A percentile compares a stretch with the other conserved stretches of the same genome.
phyloP scores from a whole-genome alignment of 2,797 vertebrate genomes.

The Ctenochaetus hawaiiensis region DNA sequence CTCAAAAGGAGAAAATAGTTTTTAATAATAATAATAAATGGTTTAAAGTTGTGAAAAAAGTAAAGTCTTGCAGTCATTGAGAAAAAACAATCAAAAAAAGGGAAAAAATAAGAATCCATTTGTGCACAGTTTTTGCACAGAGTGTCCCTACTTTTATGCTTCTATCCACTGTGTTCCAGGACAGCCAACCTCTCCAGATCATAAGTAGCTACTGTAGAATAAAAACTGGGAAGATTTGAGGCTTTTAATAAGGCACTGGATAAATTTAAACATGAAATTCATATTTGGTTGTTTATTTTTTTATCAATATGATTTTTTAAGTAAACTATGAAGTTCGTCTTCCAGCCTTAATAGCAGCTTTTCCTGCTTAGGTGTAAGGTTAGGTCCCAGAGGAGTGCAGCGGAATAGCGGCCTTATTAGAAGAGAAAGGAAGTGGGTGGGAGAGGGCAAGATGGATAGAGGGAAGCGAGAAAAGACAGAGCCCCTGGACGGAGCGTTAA shows the following conservation, averaged over 20 bases:
- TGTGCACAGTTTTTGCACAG: too few relatives aligned
- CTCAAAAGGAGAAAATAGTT: too few relatives aligned
- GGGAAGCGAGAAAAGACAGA: constrained; percentile 60
- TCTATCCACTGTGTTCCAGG: not conserved
- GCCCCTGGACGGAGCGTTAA: constrained; percentile 65
- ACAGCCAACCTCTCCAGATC: not conserved
- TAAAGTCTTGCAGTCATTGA: too few relatives aligned
- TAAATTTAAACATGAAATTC: not conserved
- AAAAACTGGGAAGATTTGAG: not conserved
- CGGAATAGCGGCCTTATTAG: constrained; percentile 64
- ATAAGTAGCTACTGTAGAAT: not conserved
- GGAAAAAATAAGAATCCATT: too few relatives aligned
- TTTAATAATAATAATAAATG: too few relatives aligned
- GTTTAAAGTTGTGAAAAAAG: too few relatives aligned
- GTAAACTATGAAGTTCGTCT: constrained; percentile 17
- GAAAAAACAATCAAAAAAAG: too few relatives aligned
- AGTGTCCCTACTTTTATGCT: not conserved
- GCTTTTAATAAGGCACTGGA: not conserved
- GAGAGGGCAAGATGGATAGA: constrained; percentile 62
- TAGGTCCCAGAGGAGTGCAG: constrained; percentile 45
- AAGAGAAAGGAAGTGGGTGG: constrained; percentile 64
- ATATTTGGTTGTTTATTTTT: not conserved
- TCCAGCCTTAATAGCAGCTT: constrained; percentile 6
- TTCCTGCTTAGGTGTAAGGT: constrained; percentile 36
- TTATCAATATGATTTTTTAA: not conserved